Evolutionary conservation across 2,113 vertebrate species (phyloP), one percentile per base, ranked within the genome.

Genomic region (Danionella cerebrum): DNA sequence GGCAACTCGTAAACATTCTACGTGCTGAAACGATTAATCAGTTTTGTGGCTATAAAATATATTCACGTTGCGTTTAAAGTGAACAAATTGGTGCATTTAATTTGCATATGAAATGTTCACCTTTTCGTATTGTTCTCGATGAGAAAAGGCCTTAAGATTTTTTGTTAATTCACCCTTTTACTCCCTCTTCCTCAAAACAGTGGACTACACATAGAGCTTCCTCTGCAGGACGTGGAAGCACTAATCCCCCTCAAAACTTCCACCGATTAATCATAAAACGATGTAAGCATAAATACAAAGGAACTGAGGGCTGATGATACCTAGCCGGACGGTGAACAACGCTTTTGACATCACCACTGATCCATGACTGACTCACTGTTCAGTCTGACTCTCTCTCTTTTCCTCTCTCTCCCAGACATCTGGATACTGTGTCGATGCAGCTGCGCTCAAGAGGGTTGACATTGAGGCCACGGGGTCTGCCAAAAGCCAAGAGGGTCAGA

Each of bases 181-280:
- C 57, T 58, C 47, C 39, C 8, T 31, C 29, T 12, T 4, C n/a
- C 29, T 3, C 58, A 24, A 25, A 31, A 11, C 16, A 65, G 55
- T 29, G 51, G 41, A 16, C 14, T 19, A 38, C 24, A 64, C 21
- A 65, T 41, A 65, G 69, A 76, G 76, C 47, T 70, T 76, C 69
- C 67, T 52, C 29, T 38, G 42, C 54, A 5, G 13, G 54, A 72
- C 76, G 82, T 85, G 83, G 79, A 83, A 78, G 62, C 65, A 84
- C 84, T 88, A 81, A 85, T 74, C 44, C 53, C 53, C 31, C 48
- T 29, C 82, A 85, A 85, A 84, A 82, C 76, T 79, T 85, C 83
- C 78, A 76, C 75, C 83, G 78, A 81, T 85, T 83, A 83, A 84
- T 88, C 84, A 83, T 78, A 72, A 77, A 73, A 59, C 74, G 68